Evolutionary conservation across 2,888 invertebrate genomes (phyloP), one percentile per base, ranked within the genome.

Genomic region (Toxonevra muliebris): DNA sequence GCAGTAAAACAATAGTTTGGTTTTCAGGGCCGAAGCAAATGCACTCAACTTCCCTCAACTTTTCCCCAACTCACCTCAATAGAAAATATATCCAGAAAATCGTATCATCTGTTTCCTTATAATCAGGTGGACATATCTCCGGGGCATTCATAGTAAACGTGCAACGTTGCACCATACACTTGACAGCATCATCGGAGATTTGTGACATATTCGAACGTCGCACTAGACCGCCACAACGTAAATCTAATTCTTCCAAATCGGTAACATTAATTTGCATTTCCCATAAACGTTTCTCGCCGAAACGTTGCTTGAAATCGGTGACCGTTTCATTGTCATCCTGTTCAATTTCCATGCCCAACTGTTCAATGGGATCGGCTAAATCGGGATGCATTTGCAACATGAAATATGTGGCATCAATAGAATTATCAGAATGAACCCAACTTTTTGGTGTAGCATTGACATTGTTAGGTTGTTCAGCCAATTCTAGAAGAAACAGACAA

Each of bases 71-170:
- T 74, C 58, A 84, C 84, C 84, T 77, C 70, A 95, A 79, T 64
- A 91, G 85, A 81, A 95, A 94, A 81, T 96, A 95, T 69, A 92
- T 88, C 89, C 93, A 94, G 81, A 95, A 95, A 1, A 92, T 90
- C 75, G 88, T 89, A 78, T 91, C 91, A 72, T 92, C 92, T 66
- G 91, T 91, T 79, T 92, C 91, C 81, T 90, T 91, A 79, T 91
- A 93, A 83, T 93, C 92, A 15, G 93, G 92, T 57, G 93, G 93
- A 78, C 93, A 93, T 71, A 92, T 89, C 81, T 91, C 90, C 19
- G 92, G 92, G 11, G 92, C 93, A 76, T 92, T 92, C 78, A 88
- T 87, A 85, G 90, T 89, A 79, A 93, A 93, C 71, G 89, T 89
- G 82, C 93, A 93, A 80, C 90, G 91, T 80, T 93, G 92, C 60